Base-by-base conservation (phyloP, 2,888 invertebrate genomes). In the Meteorus cinctellus region DNA sequence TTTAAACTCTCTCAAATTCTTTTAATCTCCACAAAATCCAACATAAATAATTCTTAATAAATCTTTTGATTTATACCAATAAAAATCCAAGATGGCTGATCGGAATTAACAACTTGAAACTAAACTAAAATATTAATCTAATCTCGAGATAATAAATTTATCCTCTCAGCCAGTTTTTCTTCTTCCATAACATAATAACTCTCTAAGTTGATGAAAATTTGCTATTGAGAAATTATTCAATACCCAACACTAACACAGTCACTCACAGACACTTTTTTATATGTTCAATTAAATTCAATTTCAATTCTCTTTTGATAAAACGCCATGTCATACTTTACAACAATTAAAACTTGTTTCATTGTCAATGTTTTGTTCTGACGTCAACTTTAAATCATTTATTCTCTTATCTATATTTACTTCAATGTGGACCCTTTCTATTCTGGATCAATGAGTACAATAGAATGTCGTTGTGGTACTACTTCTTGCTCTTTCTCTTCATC, bases 381-480 rank as follows among this genome's bases (percentile, higher is more conserved):
- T n/a, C n/a, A 48, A n/a, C n/a, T 51, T 72, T 27, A 67, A 19
- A 27, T 48, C 19, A 65, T 19, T 45, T 67, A 14, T 67, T 41
- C 45, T 5, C 27, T 45, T 27, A 41, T 29, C 24, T 67, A 45
- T 67, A 27, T 66, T 66, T 67, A 36, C 29, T 41, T 31, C 4
- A 67, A 45, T 27, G 41, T 24, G 24, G 19, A 45, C 41, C 41
- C 27, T 45, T 48, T 29, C 36, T 67, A 48, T 48, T 48, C 16
- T 48, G 19, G 27, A 27, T 67, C 27, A 65, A 65, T 65, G 59
- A 74, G 75, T 73, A 70, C 65, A 75, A 70, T 66, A 41, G 45
- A 65, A 65, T 75, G 65, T 75, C 72, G 51, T 77, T 71, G 29
- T 41, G 41, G 41, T 12, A 8, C 41, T 41, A 41, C 72, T 73